Conservation (phyloP, 2,888 invertebrate species). For the Tricholauxania praeusta region DNA sequence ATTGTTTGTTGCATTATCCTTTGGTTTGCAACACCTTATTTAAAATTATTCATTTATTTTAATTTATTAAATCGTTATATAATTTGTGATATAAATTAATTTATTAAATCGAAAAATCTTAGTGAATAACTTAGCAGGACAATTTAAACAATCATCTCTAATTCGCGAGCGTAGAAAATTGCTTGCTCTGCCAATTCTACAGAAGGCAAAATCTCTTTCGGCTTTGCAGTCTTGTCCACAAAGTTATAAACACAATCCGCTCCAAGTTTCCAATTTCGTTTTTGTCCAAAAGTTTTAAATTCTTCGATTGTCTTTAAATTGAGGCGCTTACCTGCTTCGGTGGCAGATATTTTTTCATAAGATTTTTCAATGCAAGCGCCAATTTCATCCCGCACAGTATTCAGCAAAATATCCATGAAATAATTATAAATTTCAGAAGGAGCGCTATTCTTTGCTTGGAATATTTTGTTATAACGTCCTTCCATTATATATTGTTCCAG, state of each 20-base stretch:
- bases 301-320: slow-evolving; percentile 84
- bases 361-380: slow-evolving; percentile 97
- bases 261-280: slow-evolving; percentile 87
- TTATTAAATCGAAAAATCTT: too few species aligned
- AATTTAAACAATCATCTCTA: slow-evolving; percentile 97
- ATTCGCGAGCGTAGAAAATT: slow-evolving; percentile 95
- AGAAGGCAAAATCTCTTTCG: slow-evolving; percentile 86
- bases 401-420: slow-evolving; percentile 95
- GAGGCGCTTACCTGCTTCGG: slow-evolving; percentile 90
- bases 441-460: slow-evolving; percentile 93
- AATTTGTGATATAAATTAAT: slow-evolving; percentile 23
- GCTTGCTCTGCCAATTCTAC: slow-evolving; percentile 92
- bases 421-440: slow-evolving; percentile 96
- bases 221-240: slow-evolving; percentile 80
- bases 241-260: slow-evolving; percentile 87
- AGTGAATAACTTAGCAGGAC: too few species aligned
- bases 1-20: too few species aligned
- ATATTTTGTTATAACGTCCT: slow-evolving; percentile 98
- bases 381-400: slow-evolving; percentile 96
- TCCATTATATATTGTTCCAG: slow-evolving; percentile 99
- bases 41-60: too few species aligned
- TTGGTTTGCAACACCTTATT: too few species aligned
- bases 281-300: slow-evolving; percentile 82
- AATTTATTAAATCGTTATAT: too few species aligned
- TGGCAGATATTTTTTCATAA: slow-evolving; percentile 87